Conservation (phyloP, 1,140 invertebrate genomes). For the Penaeus indicus region DNA sequence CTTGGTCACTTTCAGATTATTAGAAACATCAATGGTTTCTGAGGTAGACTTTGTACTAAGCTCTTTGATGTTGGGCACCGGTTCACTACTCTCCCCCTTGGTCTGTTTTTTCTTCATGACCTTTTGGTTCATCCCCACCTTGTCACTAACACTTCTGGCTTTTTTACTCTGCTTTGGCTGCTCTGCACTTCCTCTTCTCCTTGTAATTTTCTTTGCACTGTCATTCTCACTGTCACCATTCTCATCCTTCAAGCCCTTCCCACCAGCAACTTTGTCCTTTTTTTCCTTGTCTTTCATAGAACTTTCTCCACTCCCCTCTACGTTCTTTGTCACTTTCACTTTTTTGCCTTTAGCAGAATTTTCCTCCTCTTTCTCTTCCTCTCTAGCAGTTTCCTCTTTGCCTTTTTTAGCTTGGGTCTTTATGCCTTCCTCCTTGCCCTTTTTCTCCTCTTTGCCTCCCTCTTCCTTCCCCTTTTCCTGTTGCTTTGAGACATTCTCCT, state of each 20-base stretch:
- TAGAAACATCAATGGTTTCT: no score
- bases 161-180: no score
- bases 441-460: not conserved
- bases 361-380: conserved; percentile 26
- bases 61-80: no score
- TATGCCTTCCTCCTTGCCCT: no score
- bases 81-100: not conserved
- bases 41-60: no score
- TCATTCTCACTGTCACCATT: no score
- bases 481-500: conserved; percentile 18
- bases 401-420: no score
- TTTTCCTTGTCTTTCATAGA: not conserved
- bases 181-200: not conserved
- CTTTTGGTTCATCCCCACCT: not conserved
- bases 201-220: not conserved
- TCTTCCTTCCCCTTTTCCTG: not conserved
- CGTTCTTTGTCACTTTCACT: not conserved
- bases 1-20: not conserved
- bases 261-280: not conserved
- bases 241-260: not conserved
- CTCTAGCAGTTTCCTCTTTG: no score
- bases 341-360: not conserved
- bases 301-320: no score
- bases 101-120: not conserved
- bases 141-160: no score